Base-by-base conservation (phyloP, 1,140 invertebrate species). In the Drosophila nasuta region DNA sequence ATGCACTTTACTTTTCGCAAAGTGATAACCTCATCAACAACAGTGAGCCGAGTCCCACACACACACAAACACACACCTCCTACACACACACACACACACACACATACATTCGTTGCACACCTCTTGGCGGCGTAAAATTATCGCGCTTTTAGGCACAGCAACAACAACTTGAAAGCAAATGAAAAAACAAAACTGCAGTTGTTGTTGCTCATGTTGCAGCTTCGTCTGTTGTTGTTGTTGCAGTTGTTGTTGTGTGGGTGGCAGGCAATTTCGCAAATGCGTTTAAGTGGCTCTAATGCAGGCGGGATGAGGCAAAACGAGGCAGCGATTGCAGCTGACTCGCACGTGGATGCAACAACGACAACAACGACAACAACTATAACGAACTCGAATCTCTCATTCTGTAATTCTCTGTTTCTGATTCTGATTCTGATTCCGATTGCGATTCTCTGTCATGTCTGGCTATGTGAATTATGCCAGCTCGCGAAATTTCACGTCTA, bases 281-380 rank as follows among this genome's bases (percentile, higher is more conserved):
- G 77, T 89, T 88, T 88, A 88, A 88, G 83, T 88, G 83, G 69
- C 70, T 72, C 85, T 88, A 88, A 88, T 89, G 83, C 85, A 68
- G 77, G 83, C 83, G 83, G 85, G 83, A 67, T 77, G 83, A 60
- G 85, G 80, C 63, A 38, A 41, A 25, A 5, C 41, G 7, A 10
- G 35, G 35, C 35, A 38, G 10, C 35, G 35, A 8, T 38, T 38
- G 35, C 41, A 43, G n/a, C 41, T 43, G 41, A 43, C 41, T 60
- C 64, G 83, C 83, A 87, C 83, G 83, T 87, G 83, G 85, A 83
- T 88, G 74, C 72, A 38, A 57, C 63, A 67, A 38, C 46, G 49
- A 52, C 71, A 38, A 57, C 62, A 67, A 38, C 46, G 56, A 52
- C 13, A 13, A 13, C 73, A 46, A 25, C 30, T 41, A 25, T 25